Evolutionary conservation across 2,797 vertebrate species (phyloP), one percentile per base, ranked within the genome.

Genomic region (Fistularia commersonii): DNA sequence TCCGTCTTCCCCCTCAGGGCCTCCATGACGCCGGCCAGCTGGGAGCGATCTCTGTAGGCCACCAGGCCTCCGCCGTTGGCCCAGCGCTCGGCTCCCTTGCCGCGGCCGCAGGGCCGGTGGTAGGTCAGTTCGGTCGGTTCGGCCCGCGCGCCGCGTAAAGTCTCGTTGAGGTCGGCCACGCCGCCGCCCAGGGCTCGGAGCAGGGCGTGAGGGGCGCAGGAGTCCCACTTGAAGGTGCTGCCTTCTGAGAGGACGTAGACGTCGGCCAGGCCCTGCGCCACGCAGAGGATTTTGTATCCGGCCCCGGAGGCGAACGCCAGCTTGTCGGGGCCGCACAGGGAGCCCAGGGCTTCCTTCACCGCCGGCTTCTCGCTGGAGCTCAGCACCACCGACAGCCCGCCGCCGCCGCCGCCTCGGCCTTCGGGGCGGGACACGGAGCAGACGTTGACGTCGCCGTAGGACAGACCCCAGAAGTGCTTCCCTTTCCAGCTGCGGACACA

Each of bases 151-250:
- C 64, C 74, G 33, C 52, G 67, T 14, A 94, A 67, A 60, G 79
- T 85, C 72, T 74, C 64, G 0, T 65, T 79, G 38, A 95, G 82
- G 82, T 93, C 90, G 6, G 84, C 87, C 32, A 94, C 81, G 0
- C 93, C 94, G 0, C 94, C 93, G 0, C 94, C 93, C 6, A 96
- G 86, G 35, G 94, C 91, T 49, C 84, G 83, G 40, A 96, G 90
- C 34, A 96, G 75, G 32, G 91, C 93, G 1, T 95, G 93, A 4
- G 91, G 90, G 3, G 91, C 93, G 4, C 93, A 96, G 0, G 92
- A 92, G 85, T 96, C 93, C 94, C 94, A 95, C 64, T 93, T 95
- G 45, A 90, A 95, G 3, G 93, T 96, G 82, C 90, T 94, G 6
- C 92, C 92, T 64, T 95, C 92, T 0, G 94, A 95, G 51, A 94